phyloP scores from a whole-genome alignment of 2,888 invertebrate species.

The Epinotia demarniana region DNA sequence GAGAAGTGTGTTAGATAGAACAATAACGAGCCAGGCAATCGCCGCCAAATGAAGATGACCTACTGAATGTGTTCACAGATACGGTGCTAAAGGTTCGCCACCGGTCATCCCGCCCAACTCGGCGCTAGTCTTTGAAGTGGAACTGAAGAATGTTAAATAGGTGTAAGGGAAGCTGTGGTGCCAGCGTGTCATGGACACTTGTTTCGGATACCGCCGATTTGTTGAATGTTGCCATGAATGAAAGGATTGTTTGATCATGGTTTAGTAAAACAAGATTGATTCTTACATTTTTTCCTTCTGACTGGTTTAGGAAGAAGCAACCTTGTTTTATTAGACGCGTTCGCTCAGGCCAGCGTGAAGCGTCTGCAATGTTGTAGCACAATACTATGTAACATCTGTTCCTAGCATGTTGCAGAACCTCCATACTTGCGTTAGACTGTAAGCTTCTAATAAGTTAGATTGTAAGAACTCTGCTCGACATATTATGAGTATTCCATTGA shows the following conservation, averaged over 20 bases:
- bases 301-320: conserved; percentile 9
- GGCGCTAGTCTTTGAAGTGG: conserved; percentile 94
- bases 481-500: conserved; percentile 48
- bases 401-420: conserved; percentile 53
- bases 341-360: conserved; percentile 48
- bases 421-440: conserved; percentile 56
- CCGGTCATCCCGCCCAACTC: conserved; percentile 95
- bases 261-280: conserved; percentile 19
- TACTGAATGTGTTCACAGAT: conserved; percentile 73
- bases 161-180: conserved; percentile 52
- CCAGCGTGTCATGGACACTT: conserved; percentile 58
- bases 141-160: conserved; percentile 92
- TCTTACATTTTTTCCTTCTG: background rate
- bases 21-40: too few species aligned
- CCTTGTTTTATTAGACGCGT: conserved; percentile 21
- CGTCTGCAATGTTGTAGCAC: conserved; percentile 51
- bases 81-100: conserved; percentile 90
- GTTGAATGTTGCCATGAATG: conserved; percentile 46
- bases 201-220: conserved; percentile 43
- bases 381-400: conserved; percentile 10
- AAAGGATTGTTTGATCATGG: conserved; percentile 33
- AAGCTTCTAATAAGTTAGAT: conserved; percentile 58
- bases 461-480: conserved; percentile 61
- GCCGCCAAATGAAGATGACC: too few species aligned
- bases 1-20: too few species aligned